Percentiles rank a stretch among this genome's conserved stretches.
phyloP scores from a whole-genome alignment of 2,113 vertebrate genomes.

The Peromyscus leucopus region DNA sequence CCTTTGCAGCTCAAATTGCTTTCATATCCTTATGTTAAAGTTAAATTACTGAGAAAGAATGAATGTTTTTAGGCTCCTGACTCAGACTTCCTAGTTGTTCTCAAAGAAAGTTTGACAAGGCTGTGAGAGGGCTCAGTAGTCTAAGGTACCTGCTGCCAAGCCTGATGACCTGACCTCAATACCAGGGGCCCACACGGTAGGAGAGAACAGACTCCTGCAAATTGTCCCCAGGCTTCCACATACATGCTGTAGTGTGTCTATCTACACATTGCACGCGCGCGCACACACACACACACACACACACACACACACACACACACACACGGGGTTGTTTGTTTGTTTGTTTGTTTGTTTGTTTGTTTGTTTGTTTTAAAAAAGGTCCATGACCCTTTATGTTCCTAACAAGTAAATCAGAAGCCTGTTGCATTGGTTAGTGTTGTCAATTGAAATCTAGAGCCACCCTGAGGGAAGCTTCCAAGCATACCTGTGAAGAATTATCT shows the following conservation, averaged over 20 bases:
- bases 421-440: neutral
- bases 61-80: neutral
- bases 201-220: neutral
- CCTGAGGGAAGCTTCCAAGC: neutral
- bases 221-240: neutral
- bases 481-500: neutral
- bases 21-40: slow-evolving; percentile 5
- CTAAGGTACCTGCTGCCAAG: neutral
- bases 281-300: too few relatives aligned
- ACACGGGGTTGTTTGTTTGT: too few relatives aligned
- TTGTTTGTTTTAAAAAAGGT: neutral
- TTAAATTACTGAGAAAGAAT: neutral
- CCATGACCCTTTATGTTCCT: neutral
- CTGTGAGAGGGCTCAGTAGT: neutral
- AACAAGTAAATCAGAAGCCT: neutral
- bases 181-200: too few relatives aligned
- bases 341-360: too few relatives aligned
- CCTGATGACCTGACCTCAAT: neutral
- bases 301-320: neutral
- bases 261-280: neutral
- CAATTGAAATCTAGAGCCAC: neutral
- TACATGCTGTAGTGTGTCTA: neutral
- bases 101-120: neutral
- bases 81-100: neutral
- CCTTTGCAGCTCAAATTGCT: neutral